Evolutionary conservation across 1,140 invertebrate species (phyloP).

Genomic region (Leptinotarsa undecemlineata): DNA sequence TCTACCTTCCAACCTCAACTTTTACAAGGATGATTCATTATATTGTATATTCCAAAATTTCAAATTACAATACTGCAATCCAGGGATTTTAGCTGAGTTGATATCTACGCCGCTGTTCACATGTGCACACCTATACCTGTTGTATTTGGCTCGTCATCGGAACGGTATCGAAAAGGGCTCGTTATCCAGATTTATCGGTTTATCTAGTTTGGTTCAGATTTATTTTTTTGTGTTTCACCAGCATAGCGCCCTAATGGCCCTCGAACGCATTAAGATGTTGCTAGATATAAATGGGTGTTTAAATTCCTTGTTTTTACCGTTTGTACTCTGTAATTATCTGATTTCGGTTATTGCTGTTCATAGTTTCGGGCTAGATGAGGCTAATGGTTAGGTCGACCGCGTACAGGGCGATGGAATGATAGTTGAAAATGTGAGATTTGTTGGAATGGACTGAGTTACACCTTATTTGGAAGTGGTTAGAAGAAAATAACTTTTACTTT

Average conservation of each 20-base stretch:
- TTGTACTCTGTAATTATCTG: conserved; percentile 8
- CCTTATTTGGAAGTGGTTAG: no score
- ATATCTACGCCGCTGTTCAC: not conserved
- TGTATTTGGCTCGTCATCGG: not conserved
- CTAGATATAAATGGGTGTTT: conserved; percentile 8
- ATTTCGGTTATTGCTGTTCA: conserved; percentile 4
- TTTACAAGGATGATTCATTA: no score
- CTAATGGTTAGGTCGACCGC: not conserved
- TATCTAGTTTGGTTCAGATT: conserved; percentile 3
- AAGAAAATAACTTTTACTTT: no score
- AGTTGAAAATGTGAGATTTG: no score
- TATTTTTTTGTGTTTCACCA: not conserved
- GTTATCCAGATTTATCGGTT: conserved; percentile 2
- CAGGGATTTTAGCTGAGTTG: no score
- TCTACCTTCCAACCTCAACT: no score
- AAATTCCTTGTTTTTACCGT: conserved; percentile 5
- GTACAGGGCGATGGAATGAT: no score
- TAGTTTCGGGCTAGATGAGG: conserved; percentile 5
- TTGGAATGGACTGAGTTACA: no score
- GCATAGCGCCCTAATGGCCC: not conserved
- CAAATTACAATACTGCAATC: no score
- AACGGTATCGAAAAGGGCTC: conserved; percentile 1
- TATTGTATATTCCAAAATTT: no score
- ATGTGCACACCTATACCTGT: not conserved
- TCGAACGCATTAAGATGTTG: conserved; percentile 4